Base-by-base conservation (phyloP, 92 coral and sea anemone species). In the Epizoanthus stellaris region DNA sequence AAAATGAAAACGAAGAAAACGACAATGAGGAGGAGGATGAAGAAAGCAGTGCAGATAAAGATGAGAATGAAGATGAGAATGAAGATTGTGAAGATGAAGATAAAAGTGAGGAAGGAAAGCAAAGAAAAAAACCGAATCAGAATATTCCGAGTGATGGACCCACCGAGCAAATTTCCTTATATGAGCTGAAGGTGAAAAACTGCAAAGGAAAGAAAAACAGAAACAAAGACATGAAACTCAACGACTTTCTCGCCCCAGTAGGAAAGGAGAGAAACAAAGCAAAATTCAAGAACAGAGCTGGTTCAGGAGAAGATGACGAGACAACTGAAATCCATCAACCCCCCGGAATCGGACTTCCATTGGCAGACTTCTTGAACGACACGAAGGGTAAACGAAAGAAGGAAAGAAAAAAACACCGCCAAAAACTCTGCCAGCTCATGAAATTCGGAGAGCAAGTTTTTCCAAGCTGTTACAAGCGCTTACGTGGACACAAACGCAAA, bases 211-310 rank as follows among this genome's bases (percentile, higher is more conserved):
- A 79, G 72, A 64, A 63, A 79, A 79, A 43, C 42, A 42, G 38
- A 11, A n/a, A 11, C 40, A 62, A 43, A 79, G 59, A 45, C 70
- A 63, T 61, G 65, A 64, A 25, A 34, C 10, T n/a, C 69, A 40
- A 38, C 21, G 61, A 64, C 23, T 63, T 63, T 6, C 83, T 56
- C 15, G 49, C 17, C n/a, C 83, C 83, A 19, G 45, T 79, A 2
- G 83, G 83, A 13, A 79, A 79, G 53, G 83, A 79, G 72, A 79
- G 65, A 43, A 79, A 79, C 71, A 79, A 79, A 64, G 72, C 72
- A 43, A 79, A 20, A 54, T 79, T 61, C 72, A 79, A 79, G 49
- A 79, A 63, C 58, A 63, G 60, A 43, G 21, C 12, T 19, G 83
- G 72, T 30, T 79, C 73, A 13, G 83, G 83, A n/a, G 52, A 79